Evolutionary conservation across 2,113 vertebrate species (phyloP).

Genomic region (Coturnix japonica): DNA sequence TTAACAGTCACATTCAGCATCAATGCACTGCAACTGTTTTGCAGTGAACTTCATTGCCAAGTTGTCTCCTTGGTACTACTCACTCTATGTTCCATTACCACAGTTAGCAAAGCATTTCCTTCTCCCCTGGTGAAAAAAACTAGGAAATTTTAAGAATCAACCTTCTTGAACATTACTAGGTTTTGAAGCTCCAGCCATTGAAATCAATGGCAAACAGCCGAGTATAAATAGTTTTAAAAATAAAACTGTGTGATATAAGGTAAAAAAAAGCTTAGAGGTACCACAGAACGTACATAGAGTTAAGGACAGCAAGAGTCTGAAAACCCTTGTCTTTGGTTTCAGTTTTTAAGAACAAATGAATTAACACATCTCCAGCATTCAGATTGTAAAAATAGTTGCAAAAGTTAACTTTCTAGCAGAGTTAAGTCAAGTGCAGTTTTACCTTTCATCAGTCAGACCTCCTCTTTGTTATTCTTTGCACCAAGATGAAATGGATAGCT

Average conservation of each 20-base stretch:
- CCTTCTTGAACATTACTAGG: not conserved
- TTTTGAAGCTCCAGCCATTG: not conserved
- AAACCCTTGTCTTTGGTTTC: not conserved
- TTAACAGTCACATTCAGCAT: not conserved
- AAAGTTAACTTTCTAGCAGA: slow-evolving; percentile 12
- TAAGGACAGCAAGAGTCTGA: not conserved
- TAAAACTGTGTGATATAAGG: not conserved
- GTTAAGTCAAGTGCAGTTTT: slow-evolving; percentile 46
- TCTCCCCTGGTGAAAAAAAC: not conserved
- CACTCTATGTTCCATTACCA: not conserved
- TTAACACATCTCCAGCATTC: not conserved
- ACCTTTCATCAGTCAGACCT: slow-evolving; percentile 56
- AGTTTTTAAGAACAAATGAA: not conserved
- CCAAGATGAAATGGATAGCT: slow-evolving; percentile 81
- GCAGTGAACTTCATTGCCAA: not conserved
- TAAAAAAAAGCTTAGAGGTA: not conserved
- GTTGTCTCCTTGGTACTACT: not conserved
- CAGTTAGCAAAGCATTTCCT: not conserved
- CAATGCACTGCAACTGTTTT: not conserved
- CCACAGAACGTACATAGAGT: not conserved
- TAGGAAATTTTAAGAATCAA: not conserved
- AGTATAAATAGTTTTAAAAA: not conserved
- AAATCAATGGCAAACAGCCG: not conserved
- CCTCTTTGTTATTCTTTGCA: slow-evolving; percentile 78
- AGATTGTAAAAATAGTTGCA: slow-evolving; percentile 42